phyloP scores from a whole-genome alignment of 2,113 vertebrate species.

The Salvelinus sp. region DNA sequence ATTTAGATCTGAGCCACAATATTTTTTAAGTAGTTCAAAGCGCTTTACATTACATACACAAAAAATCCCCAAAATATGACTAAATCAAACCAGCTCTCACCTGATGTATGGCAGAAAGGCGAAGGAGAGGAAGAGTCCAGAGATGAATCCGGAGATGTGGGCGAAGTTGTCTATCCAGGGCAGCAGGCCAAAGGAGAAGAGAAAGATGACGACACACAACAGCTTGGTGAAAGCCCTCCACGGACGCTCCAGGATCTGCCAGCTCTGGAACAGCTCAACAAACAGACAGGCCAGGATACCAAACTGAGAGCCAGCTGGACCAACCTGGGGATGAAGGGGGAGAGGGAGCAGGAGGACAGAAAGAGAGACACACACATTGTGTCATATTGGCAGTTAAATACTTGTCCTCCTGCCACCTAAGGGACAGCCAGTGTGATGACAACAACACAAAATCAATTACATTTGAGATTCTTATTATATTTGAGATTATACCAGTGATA shows the following conservation, averaged over 20 bases:
- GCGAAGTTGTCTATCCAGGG: constrained; percentile 99
- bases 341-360: neutral
- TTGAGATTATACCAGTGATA: neutral
- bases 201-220: constrained; percentile 88
- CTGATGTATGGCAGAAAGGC: constrained; percentile 98
- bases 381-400: neutral
- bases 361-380: neutral
- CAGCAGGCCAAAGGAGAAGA: constrained; percentile 93
- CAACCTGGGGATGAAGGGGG: constrained; percentile 78
- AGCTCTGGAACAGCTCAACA: constrained; percentile 98
- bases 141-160: constrained; percentile 91
- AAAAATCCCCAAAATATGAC: neutral
- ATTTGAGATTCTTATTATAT: too few species aligned
- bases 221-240: constrained; percentile 95
- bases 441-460: too few species aligned
- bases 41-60: too few species aligned
- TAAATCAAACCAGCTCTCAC: constrained; percentile 23
- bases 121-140: constrained; percentile 95
- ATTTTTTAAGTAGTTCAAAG: too few species aligned
- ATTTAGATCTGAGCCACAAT: neutral
- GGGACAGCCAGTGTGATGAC: too few species aligned
- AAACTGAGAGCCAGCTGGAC: constrained; percentile 96
- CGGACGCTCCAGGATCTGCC: constrained; percentile 95
- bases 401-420: too few species aligned
- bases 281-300: constrained; percentile 97